Percentiles rank a stretch among this genome's conserved stretches.
phyloP scores from a whole-genome alignment of 2,888 invertebrate genomes.

The Branchellion lobata region DNA sequence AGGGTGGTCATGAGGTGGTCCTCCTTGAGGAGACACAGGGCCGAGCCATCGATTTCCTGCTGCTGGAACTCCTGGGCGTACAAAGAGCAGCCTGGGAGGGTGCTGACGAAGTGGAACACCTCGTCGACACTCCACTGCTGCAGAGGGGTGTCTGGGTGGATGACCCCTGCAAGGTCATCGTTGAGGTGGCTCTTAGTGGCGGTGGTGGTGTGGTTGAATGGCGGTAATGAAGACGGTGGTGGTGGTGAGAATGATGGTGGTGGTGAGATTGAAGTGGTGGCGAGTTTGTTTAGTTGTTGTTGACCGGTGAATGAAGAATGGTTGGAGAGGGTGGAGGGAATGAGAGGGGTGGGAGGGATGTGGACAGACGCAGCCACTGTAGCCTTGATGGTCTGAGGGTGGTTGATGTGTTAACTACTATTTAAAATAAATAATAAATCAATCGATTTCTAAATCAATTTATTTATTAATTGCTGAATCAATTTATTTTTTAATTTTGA shows the following conservation, averaged over 20 bases:
- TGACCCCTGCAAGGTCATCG: conserved; percentile 34
- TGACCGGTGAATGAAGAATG: conserved; percentile 1
- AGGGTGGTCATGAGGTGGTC: conserved; percentile 92
- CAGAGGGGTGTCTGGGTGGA: conserved; percentile 36
- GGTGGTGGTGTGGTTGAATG: conserved; percentile 1
- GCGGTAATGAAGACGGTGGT: not conserved
- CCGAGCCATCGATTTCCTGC: conserved; percentile 73
- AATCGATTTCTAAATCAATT: not conserved
- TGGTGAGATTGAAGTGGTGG: conserved; percentile 8
- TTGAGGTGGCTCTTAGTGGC: not conserved
- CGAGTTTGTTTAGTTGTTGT: not conserved
- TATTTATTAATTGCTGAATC: not conserved
- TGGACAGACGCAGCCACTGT: conserved; percentile 36
- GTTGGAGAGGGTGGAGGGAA: conserved; percentile 11
- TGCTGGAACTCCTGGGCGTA: conserved; percentile 91
- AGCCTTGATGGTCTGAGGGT: conserved; percentile 21
- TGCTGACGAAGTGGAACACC: conserved; percentile 82
- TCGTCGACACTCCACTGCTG: conserved; percentile 64
- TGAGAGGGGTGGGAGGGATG: not conserved
- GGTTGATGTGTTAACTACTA: not conserved
- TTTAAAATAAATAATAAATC: not conserved
- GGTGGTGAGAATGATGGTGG: not conserved
- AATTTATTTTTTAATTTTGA: not conserved
- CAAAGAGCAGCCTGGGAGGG: conserved; percentile 83
- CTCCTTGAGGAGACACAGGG: conserved; percentile 83